Evolutionary conservation across 2,797 vertebrate genomes (phyloP).

Genomic region (Acridotheres tristis): DNA sequence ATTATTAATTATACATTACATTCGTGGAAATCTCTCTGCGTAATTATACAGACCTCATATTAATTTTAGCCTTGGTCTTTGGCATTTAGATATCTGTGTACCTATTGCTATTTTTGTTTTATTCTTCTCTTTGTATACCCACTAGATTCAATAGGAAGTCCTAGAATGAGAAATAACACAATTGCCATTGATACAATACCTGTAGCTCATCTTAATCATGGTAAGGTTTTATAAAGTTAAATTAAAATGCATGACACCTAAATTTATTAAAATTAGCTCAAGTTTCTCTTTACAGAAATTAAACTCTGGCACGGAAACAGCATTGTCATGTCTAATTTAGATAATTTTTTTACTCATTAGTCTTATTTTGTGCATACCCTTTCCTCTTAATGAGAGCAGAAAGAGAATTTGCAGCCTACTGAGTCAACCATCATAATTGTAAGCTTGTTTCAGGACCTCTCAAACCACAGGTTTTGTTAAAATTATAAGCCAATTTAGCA

Average conservation of each 20-base stretch:
- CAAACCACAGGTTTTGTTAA: constrained; percentile 57
- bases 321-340: constrained; percentile 64
- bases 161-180: not conserved
- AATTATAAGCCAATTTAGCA: constrained; percentile 60
- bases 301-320: constrained; percentile 42
- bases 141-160: not conserved
- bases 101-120: not conserved
- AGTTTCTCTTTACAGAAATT: constrained; percentile 42
- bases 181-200: not conserved
- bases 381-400: constrained; percentile 63
- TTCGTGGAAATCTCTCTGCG: not conserved
- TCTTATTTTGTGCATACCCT: constrained; percentile 45
- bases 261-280: constrained; percentile 47
- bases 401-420: constrained; percentile 60
- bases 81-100: not conserved
- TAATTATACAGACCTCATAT: not conserved
- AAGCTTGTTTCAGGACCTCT: constrained; percentile 50
- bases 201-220: not conserved
- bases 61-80: not conserved
- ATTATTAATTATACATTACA: not conserved
- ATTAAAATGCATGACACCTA: not conserved
- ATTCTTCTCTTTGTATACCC: not conserved
- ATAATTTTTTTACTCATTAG: constrained; percentile 58
- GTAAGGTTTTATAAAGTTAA: not conserved
- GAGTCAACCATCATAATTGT: constrained; percentile 44